These are phyloP conservation scores for Petrocephalus zakoni DNA, from an alignment of 2,113 vertebrate genomes.

Conservation along the genomic window DNA sequence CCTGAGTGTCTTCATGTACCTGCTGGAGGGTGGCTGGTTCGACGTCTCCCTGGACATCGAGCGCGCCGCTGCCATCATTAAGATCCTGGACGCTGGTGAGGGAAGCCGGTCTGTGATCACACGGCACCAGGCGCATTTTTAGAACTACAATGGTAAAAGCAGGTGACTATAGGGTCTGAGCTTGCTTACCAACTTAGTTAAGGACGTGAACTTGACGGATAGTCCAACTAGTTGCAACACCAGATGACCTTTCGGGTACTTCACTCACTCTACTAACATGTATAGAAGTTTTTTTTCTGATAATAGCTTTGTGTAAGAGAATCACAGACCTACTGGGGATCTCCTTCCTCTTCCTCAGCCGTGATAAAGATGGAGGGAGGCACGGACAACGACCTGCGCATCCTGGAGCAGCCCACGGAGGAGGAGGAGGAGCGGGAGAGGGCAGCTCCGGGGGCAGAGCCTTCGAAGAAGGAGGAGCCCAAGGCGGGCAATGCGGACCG, in stretches of 20 bases:
- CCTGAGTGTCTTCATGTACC: conserved; percentile 71
- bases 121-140: background rate
- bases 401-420: conserved; percentile 74
- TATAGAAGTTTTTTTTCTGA: background rate
- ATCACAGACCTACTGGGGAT: background rate
- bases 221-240: background rate
- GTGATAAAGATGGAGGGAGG: conserved; percentile 95
- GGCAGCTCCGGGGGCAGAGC: conserved; percentile 43
- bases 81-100: conserved; percentile 81
- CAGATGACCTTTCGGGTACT: background rate
- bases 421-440: conserved; percentile 64
- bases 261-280: background rate
- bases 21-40: conserved; percentile 79
- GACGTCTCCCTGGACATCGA: conserved; percentile 83
- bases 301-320: background rate
- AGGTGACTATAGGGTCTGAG: background rate
- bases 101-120: background rate
- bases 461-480: conserved; percentile 52
- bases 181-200: background rate
- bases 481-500: conserved; percentile 40
- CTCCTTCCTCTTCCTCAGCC: conserved; percentile 50
- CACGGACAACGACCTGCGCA: conserved; percentile 77
- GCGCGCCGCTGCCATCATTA: conserved; percentile 72
- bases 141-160: background rate
- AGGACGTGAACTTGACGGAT: background rate